A percentile compares a stretch with the other conserved stretches of the same genome.
Evolutionary conservation across 2,888 invertebrate species (phyloP).

Genomic region (Pristionchus mayeri): DNA sequence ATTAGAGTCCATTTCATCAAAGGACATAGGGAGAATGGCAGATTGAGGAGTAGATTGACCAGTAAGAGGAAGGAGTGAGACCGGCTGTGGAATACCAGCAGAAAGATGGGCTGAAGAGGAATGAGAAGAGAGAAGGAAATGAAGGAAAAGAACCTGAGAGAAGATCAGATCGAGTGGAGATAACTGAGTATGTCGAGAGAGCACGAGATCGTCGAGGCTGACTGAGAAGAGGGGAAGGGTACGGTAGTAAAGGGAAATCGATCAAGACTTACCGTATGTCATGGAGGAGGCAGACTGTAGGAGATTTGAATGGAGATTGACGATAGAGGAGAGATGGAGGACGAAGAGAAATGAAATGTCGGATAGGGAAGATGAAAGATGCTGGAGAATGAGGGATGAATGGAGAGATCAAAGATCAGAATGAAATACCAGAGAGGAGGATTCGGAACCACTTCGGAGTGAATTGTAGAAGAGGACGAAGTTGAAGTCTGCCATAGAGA

Average conservation of each 20-base stretch:
- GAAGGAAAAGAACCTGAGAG: slow-evolving; percentile 4
- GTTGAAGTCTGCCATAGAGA: slow-evolving; percentile 74
- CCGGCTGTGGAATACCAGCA: slow-evolving; percentile 28
- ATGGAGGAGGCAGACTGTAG: slow-evolving; percentile 47
- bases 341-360: slow-evolving; percentile 67
- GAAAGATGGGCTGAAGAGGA: slow-evolving; percentile 47
- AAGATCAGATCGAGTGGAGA: slow-evolving; percentile 49
- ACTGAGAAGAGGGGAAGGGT: background rate
- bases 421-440: background rate
- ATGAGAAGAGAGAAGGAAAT: background rate
- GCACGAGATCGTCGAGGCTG: slow-evolving; percentile 50
- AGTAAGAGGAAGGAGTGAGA: slow-evolving; percentile 36
- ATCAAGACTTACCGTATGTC: slow-evolving; percentile 34
- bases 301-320: slow-evolving; percentile 38
- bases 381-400: slow-evolving; percentile 52
- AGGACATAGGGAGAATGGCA: slow-evolving; percentile 41
- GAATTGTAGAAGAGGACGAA: slow-evolving; percentile 53
- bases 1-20: slow-evolving; percentile 46
- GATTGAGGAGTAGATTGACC: slow-evolving; percentile 49
- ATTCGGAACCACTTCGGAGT: slow-evolving; percentile 46
- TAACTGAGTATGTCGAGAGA: slow-evolving; percentile 48
- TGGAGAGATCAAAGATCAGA: background rate
- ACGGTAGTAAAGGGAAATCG: background rate
- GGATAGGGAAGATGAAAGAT: slow-evolving; percentile 66
- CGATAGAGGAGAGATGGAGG: slow-evolving; percentile 54